phyloP scores from a whole-genome alignment of 2,888 invertebrate genomes.

The Nesidiocoris tenuis region DNA sequence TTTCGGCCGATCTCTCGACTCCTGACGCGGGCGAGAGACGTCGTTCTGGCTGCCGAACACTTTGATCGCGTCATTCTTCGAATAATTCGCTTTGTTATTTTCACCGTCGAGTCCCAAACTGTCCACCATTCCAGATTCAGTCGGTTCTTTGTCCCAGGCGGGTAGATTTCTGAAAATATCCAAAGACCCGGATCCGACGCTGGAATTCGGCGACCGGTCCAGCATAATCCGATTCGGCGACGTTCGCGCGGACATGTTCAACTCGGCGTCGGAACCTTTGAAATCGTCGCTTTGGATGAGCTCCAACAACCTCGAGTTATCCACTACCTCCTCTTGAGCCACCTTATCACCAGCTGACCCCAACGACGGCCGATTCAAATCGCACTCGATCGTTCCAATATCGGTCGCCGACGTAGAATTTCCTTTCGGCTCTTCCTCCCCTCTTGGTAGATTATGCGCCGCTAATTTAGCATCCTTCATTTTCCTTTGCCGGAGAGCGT shows the following conservation, averaged over 20 bases:
- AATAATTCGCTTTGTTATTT: conserved; percentile 30
- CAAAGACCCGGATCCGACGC: neutral
- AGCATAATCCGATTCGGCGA: conserved; percentile 33
- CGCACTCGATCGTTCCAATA: neutral
- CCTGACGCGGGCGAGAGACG: conserved; percentile 47
- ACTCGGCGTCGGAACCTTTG: conserved; percentile 46
- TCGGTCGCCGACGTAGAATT: neutral
- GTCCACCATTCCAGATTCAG: neutral
- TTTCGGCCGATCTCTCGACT: conserved; percentile 50
- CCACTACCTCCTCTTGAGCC: conserved; percentile 44
- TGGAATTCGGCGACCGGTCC: conserved; percentile 22
- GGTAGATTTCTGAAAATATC: neutral
- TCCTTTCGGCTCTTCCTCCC: neutral
- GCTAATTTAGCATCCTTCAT: conserved; percentile 30
- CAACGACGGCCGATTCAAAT: neutral
- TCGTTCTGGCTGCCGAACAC: conserved; percentile 36
- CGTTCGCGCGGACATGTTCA: conserved; percentile 37
- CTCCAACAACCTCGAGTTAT: conserved; percentile 59
- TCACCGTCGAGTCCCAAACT: neutral
- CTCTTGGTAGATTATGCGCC: neutral
- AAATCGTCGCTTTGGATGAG: conserved; percentile 57
- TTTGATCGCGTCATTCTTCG: conserved; percentile 5
- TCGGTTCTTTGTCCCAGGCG: neutral
- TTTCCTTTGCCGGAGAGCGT: conserved; percentile 43
- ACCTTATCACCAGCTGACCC: conserved; percentile 31